Conservation (phyloP, 2,113 vertebrate species). For the Pollimyrus isidori region DNA sequence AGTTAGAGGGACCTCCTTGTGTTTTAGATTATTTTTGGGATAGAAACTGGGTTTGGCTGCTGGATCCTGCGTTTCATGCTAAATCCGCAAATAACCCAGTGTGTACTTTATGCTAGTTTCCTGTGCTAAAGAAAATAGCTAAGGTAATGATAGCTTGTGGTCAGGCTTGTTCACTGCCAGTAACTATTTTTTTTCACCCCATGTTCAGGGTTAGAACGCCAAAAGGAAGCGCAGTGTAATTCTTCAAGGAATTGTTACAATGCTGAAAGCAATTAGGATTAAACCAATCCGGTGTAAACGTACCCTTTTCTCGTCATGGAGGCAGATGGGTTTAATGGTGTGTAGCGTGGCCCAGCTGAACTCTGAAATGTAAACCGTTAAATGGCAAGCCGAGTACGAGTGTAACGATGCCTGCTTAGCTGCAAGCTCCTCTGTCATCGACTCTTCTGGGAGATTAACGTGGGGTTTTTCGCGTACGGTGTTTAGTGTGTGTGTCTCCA, state of each 20-base stretch:
- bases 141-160: slow-evolving; percentile 37
- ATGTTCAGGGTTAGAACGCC: neutral
- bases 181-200: neutral
- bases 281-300: slow-evolving; percentile 20
- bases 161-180: slow-evolving; percentile 17
- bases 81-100: slow-evolving; percentile 14
- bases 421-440: neutral
- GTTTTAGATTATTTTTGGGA: slow-evolving; percentile 10
- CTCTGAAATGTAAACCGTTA: slow-evolving; percentile 1
- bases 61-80: slow-evolving; percentile 10
- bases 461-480: neutral
- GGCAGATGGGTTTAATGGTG: neutral
- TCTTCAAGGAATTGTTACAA: slow-evolving; percentile 15
- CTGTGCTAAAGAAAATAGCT: slow-evolving; percentile 33
- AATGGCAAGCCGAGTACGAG: neutral
- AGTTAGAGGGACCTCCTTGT: slow-evolving; percentile 13
- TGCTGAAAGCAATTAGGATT: slow-evolving; percentile 35
- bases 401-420: neutral
- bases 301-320: neutral
- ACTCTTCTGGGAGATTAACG: neutral
- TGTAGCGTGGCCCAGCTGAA: neutral
- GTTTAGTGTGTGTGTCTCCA: neutral
- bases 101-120: slow-evolving; percentile 28
- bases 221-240: slow-evolving; percentile 14
- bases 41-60: slow-evolving; percentile 7